Evolutionary conservation across 2,113 vertebrate genomes (phyloP).

Genomic region (Hippocampus comes): DNA sequence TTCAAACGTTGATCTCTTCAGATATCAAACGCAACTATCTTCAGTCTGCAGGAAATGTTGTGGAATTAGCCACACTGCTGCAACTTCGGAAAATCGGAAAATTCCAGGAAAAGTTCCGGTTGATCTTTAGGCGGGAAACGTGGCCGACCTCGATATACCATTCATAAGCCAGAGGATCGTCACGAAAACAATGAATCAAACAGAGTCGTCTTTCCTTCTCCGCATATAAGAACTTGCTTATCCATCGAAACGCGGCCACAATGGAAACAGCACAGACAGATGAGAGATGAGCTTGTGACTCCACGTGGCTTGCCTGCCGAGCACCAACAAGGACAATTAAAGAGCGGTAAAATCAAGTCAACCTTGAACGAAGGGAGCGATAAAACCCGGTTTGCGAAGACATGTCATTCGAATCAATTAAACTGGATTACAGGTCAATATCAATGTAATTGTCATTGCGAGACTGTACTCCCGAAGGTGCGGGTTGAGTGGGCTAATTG

Average conservation of each 20-base stretch:
- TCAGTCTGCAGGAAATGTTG: too few relatives aligned
- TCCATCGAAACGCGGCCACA: background rate
- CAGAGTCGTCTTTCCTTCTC: background rate
- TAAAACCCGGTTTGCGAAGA: background rate
- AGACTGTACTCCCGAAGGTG: background rate
- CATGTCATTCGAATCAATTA: conserved; percentile 16
- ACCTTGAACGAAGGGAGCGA: background rate
- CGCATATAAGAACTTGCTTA: background rate
- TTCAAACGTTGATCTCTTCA: too few relatives aligned
- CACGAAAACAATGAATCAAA: background rate
- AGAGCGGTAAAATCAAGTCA: conserved; percentile 19
- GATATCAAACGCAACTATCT: too few relatives aligned
- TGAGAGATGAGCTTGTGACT: background rate
- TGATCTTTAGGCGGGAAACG: background rate
- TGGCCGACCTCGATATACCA: background rate
- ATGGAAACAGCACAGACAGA: background rate
- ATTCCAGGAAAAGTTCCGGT: too few relatives aligned
- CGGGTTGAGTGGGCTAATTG: background rate
- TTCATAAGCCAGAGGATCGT: background rate
- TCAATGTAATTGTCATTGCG: background rate
- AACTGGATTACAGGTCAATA: conserved; percentile 10
- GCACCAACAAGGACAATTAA: conserved; percentile 18
- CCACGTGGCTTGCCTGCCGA: conserved; percentile 1
- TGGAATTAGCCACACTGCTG: too few relatives aligned
- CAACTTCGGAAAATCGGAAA: too few relatives aligned